A percentile compares a stretch with the other conserved stretches of the same genome.
Conservation (phyloP, 30 jellyfish, hydroid and myxozoan species). For the Hydra vulgaris region DNA sequence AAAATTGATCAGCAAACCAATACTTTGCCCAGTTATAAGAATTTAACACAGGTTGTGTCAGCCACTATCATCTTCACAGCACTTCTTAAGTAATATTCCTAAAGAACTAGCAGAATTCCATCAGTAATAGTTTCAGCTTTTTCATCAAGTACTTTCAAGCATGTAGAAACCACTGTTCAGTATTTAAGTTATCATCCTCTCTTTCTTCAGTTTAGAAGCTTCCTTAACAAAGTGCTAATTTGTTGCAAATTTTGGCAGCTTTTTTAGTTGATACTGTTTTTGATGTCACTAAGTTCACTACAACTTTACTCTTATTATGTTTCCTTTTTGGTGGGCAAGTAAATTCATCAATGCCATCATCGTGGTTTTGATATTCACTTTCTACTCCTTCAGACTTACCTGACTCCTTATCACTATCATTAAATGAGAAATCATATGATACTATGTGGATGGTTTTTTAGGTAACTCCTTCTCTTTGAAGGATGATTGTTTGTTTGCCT, state of each 20-base stretch:
- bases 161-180: not conserved
- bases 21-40: not conserved
- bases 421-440: not conserved
- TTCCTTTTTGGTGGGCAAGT: not conserved
- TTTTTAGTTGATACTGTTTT: not conserved
- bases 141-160: not conserved
- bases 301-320: not conserved
- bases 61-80: not conserved
- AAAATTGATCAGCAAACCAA: not conserved
- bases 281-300: not conserved
- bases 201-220: not conserved
- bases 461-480: not conserved
- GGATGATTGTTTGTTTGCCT: not conserved
- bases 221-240: not conserved
- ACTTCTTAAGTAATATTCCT: not conserved
- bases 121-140: not conserved
- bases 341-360: not conserved
- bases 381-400: not conserved
- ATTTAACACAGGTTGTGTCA: not conserved
- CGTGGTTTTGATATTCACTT: not conserved
- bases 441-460: not conserved
- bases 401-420: not conserved
- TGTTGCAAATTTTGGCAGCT: not conserved
- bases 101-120: not conserved
- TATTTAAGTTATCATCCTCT: not conserved